Evolutionary conservation across 2,797 vertebrate genomes (phyloP).

Genomic region (Momotus momota): DNA sequence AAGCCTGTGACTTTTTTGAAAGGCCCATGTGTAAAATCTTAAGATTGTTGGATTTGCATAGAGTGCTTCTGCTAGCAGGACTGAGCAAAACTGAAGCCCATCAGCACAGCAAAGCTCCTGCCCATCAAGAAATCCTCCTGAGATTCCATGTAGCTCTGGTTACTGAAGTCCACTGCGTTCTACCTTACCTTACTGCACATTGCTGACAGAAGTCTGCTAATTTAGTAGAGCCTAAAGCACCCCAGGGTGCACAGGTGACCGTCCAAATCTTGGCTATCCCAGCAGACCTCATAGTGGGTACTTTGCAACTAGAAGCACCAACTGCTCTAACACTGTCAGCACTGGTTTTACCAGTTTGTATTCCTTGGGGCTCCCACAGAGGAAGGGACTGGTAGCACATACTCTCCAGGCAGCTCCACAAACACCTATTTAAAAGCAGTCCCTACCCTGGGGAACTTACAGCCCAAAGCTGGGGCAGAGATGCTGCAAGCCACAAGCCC

Average conservation of each 20-base stretch:
- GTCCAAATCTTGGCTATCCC: background rate
- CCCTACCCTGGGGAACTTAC: background rate
- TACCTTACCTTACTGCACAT: background rate
- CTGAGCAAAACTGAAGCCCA: constrained; percentile 48
- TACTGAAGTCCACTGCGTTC: background rate
- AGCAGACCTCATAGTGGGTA: background rate
- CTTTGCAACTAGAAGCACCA: background rate
- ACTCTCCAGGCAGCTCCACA: background rate
- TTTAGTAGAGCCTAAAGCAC: background rate
- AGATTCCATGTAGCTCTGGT: background rate
- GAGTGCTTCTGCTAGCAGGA: background rate
- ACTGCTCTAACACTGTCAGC: background rate
- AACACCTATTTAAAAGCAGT: background rate
- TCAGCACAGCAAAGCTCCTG: accelerated
- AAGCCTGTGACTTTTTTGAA: background rate
- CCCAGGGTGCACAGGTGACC: accelerated
- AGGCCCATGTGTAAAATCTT: background rate
- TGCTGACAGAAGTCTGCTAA: background rate
- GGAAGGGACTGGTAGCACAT: background rate
- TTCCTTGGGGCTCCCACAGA: background rate
- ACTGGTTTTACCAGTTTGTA: background rate
- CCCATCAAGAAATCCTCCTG: constrained; percentile 2
- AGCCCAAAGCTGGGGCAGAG: background rate
- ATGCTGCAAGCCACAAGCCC: background rate
- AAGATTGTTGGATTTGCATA: constrained; percentile 31